Conservation (phyloP, 2,797 vertebrate species). For the Ctenosaura bakeri region DNA sequence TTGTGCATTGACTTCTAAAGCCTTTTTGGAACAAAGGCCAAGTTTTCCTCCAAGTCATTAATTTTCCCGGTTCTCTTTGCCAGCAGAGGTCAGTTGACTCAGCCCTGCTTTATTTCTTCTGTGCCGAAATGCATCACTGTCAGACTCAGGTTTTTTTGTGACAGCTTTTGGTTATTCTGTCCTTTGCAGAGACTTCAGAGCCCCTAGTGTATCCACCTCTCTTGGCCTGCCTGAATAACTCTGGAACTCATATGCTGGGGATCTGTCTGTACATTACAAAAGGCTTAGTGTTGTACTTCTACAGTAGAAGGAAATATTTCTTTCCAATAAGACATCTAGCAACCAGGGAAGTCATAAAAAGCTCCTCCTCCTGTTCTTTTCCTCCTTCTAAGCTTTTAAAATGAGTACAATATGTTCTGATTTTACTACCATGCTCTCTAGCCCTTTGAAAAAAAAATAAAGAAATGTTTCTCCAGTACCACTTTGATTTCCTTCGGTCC, state of each 20-base stretch:
- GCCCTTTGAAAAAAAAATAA: not conserved
- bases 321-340: conserved; percentile 20
- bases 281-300: conserved; percentile 11
- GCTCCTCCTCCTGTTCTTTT: not conserved
- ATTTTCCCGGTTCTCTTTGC: not conserved
- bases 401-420: not conserved
- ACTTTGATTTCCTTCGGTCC: conserved; percentile 26
- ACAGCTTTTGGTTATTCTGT: conserved; percentile 9
- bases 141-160: not conserved
- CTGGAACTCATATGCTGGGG: conserved; percentile 9
- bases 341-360: not conserved
- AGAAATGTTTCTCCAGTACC: conserved; percentile 44
- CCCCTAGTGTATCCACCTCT: not conserved
- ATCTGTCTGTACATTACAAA: not conserved
- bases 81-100: conserved; percentile 17
- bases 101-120: conserved; percentile 24
- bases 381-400: conserved; percentile 13
- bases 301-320: not conserved
- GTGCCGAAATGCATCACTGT: accelerated
- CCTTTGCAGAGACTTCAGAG: conserved; percentile 22
- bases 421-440: not conserved
- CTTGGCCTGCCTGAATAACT: not conserved
- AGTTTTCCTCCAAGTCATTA: not conserved
- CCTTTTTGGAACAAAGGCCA: conserved; percentile 36
- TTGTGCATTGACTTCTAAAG: conserved; percentile 1